Evolutionary conservation across 2,113 vertebrate genomes (phyloP), one percentile per base, ranked within the genome.

Genomic region (Microcebus murinus): DNA sequence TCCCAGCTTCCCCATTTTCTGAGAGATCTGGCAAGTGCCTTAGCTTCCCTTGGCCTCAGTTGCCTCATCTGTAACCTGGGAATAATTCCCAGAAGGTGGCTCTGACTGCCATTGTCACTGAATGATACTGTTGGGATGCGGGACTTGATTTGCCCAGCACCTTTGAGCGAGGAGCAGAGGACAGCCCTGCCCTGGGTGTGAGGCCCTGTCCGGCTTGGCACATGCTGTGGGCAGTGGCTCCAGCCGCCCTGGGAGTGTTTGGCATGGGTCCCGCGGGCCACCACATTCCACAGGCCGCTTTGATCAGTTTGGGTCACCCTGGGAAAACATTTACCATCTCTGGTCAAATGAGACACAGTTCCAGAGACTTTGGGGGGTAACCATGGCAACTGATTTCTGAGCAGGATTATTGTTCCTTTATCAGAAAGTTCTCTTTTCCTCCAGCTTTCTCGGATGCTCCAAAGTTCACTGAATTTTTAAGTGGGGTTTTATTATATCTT

Each of bases 341-440:
- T 89, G 59, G 21, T 80, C 95, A 89, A 95, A 70, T 93, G 42
- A 96, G 94, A 85, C 90, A 76, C 45, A 68, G 57, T 61, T 73
- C 82, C 6, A 1, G 50, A 89, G 96, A 97, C 63, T 67, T 71
- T 14, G 68, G 50, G 50, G 27, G 27, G 95, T 97, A 93, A 97
- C 96, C 97, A 97, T 90, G 92, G 93, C 74, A 97, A 97, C 95
- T 68, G 87, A 59, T 71, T 96, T 92, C 61, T 7, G 71, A 90
- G 48, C 55, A 48, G 90, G 90, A 91, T 95, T 89, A 93, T 48
- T 95, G 89, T 42, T 17, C 90, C 65, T 97, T 95, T 87, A 93
- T 95, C 96, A 50, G 90, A 95, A 95, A 97, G 90, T 96, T 97
- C 93, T 90, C 82, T 86, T 88, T 96, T 81, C 85, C 86, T 87